Percentiles rank a stretch among this genome's conserved stretches.
Conservation (phyloP, 2,113 vertebrate species). For the Taurulus bubalis region DNA sequence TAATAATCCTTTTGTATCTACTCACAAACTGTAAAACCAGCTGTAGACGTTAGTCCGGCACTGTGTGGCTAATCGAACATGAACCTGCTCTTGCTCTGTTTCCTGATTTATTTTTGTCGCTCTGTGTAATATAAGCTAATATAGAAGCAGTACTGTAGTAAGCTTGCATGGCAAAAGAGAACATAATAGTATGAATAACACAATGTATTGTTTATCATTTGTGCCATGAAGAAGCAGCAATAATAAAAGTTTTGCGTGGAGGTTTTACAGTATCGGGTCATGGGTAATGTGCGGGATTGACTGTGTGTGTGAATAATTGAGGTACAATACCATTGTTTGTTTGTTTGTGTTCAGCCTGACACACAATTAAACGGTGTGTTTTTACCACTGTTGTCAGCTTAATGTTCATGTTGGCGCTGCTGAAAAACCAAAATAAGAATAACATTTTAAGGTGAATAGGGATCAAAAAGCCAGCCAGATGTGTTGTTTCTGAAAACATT, state of each 20-base stretch:
- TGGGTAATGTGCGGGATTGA: conserved; percentile 3
- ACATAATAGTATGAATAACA: conserved; percentile 68
- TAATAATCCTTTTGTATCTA: conserved; percentile 80
- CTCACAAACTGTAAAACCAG: conserved; percentile 81
- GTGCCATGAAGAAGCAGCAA: conserved; percentile 91
- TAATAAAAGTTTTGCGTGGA: conserved; percentile 79
- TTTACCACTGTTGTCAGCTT: conserved; percentile 54
- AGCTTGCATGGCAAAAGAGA: conserved; percentile 86
- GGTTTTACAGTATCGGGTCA: conserved; percentile 41
- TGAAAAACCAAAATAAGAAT: conserved; percentile 56
- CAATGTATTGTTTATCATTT: conserved; percentile 82
- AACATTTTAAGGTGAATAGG: conserved; percentile 6
- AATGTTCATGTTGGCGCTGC: conserved; percentile 36
- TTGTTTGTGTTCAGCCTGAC: neutral
- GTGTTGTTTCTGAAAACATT: conserved; percentile 53
- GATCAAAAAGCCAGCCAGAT: conserved; percentile 46
- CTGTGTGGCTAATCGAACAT: conserved; percentile 53
- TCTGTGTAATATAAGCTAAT: conserved; percentile 75
- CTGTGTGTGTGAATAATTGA: conserved; percentile 39
- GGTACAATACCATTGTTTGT: conserved; percentile 16
- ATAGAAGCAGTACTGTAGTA: conserved; percentile 83
- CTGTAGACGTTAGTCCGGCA: conserved; percentile 66
- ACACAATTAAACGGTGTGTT: conserved; percentile 18
- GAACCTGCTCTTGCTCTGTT: conserved; percentile 57
- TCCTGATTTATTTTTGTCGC: conserved; percentile 46